These are phyloP conservation scores for Alloplasta piceator DNA, from an alignment of 2,888 invertebrate species.

Conservation along the genomic window DNA sequence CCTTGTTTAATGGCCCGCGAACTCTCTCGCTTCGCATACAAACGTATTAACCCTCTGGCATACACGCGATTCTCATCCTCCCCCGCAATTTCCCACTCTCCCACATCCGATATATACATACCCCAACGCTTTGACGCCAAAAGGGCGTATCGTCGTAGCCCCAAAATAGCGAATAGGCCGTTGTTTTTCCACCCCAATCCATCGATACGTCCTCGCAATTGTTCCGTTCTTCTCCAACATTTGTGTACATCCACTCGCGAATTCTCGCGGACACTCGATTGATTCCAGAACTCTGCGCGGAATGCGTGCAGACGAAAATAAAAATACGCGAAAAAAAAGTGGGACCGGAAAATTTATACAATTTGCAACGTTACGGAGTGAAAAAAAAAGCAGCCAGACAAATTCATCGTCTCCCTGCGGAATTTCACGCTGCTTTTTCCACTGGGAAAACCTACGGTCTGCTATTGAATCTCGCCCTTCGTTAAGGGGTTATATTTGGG, in stretches of 20 bases:
- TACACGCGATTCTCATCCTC: slow-evolving; percentile 41
- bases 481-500: too few species aligned
- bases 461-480: too few species aligned
- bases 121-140: not conserved
- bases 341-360: slow-evolving; percentile 45
- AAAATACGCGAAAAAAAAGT: slow-evolving; percentile 2
- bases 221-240: slow-evolving; percentile 15
- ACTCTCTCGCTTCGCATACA: slow-evolving; percentile 41
- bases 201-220: not conserved
- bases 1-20: slow-evolving; percentile 73
- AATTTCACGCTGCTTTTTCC: not conserved
- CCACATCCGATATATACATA: not conserved
- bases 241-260: slow-evolving; percentile 12
- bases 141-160: too few species aligned
- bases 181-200: too few species aligned
- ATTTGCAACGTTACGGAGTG: slow-evolving; percentile 28
- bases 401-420: too few species aligned
- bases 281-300: slow-evolving; percentile 43
- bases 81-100: slow-evolving; percentile 17
- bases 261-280: slow-evolving; percentile 52
- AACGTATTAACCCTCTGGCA: slow-evolving; percentile 53
- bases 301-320: slow-evolving; percentile 33
- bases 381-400: not conserved
- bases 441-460: not conserved
- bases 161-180: too few species aligned